phyloP scores from a whole-genome alignment of 1,140 invertebrate genomes.

The Drosophila kanapiae region DNA sequence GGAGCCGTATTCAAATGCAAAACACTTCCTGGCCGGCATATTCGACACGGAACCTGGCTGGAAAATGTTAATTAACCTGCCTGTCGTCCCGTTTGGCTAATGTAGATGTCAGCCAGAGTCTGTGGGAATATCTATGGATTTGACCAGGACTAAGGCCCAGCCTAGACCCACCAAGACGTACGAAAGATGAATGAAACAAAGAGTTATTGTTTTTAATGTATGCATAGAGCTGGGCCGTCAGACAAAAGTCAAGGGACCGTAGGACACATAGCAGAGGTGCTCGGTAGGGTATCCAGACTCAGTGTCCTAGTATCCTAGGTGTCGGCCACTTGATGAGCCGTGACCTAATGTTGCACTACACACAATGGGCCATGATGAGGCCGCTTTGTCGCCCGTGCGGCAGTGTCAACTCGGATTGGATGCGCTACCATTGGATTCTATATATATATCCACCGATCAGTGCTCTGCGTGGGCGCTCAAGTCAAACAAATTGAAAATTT shows the following conservation, averaged over 20 bases:
- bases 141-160: not conserved
- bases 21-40: constrained; percentile 23
- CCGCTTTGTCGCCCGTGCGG: constrained; percentile 49
- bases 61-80: constrained; percentile 28
- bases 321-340: constrained; percentile 58
- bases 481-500: constrained; percentile 83
- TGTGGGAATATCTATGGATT: constrained; percentile 46
- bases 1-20: constrained; percentile 17
- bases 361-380: constrained; percentile 74
- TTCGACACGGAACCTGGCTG: constrained; percentile 6
- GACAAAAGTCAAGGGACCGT: constrained; percentile 22
- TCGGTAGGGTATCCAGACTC: constrained; percentile 6
- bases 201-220: constrained; percentile 79
- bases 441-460: not conserved
- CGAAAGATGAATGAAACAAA: constrained; percentile 63
- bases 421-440: constrained; percentile 63
- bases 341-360: constrained; percentile 82
- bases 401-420: constrained; percentile 71
- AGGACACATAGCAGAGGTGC: not conserved
- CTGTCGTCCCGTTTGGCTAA: constrained; percentile 17
- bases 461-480: constrained; percentile 64
- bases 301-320: constrained; percentile 6
- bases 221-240: constrained; percentile 36
- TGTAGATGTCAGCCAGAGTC: constrained; percentile 28
- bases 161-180: constrained; percentile 63